Percentiles rank a stretch among this genome's conserved stretches.
These are phyloP conservation scores for Zoanthus sociatus DNA, from an alignment of 92 coral and sea anemone genomes.

Conservation along the genomic window DNA sequence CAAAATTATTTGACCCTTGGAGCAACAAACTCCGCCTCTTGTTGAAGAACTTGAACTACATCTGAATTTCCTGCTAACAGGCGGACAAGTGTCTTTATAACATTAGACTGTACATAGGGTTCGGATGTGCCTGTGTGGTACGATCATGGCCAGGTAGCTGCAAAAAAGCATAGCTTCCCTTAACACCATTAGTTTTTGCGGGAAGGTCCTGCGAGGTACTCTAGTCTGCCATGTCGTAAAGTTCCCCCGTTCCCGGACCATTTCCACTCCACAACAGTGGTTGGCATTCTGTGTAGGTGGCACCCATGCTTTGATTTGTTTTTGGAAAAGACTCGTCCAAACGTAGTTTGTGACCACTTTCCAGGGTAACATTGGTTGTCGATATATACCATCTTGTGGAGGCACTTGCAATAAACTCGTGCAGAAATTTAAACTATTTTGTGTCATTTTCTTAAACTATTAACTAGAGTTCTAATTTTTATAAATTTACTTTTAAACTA, in stretches of 20 bases:
- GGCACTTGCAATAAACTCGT: constrained; percentile 43
- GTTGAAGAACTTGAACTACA: constrained; percentile 1
- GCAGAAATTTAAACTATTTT: neutral
- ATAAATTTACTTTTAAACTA: neutral
- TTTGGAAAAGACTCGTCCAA: constrained; percentile 26
- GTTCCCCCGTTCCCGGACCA: too few relatives aligned
- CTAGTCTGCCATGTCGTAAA: constrained; percentile 6
- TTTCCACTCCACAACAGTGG: neutral
- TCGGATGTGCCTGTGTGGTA: constrained; percentile 34
- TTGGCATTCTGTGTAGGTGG: neutral
- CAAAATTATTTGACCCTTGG: neutral
- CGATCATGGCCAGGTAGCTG: constrained; percentile 43
- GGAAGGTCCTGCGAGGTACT: neutral
- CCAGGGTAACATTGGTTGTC: constrained; percentile 31
- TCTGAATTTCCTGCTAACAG: constrained; percentile 33
- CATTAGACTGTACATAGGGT: constrained; percentile 48
- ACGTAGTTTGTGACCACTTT: constrained; percentile 22
- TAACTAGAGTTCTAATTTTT: neutral
- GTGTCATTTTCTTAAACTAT: neutral
- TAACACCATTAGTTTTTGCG: too few relatives aligned
- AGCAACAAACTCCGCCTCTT: constrained; percentile 25
- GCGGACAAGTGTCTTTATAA: constrained; percentile 37
- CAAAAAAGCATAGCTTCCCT: constrained; percentile 25
- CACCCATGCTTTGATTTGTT: neutral
- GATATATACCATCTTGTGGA: constrained; percentile 34